Percentiles rank a stretch among this genome's conserved stretches.
These are phyloP conservation scores for Parazoanthus swiftii DNA, from an alignment of 92 coral and sea anemone genomes.

Conservation along the genomic window DNA sequence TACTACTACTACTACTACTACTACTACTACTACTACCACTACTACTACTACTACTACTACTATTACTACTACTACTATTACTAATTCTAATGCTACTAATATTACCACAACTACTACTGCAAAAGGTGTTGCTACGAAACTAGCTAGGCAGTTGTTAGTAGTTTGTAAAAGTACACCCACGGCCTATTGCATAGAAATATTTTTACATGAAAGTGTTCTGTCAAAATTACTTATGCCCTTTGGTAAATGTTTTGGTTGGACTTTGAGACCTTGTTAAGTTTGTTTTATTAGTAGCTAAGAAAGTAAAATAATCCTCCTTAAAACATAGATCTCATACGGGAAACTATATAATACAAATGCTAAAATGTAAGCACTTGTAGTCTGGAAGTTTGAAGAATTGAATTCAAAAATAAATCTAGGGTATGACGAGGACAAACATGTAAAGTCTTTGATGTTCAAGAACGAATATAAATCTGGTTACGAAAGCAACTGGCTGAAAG, in stretches of 20 bases:
- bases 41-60: too few species aligned
- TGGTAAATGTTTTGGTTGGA: too few species aligned
- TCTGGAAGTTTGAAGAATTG: neutral
- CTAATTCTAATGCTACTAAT: too few species aligned
- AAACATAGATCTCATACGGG: neutral
- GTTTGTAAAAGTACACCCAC: neutral
- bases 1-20: too few species aligned
- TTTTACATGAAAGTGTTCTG: neutral
- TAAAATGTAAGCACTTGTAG: neutral
- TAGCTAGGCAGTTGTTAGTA: neutral
- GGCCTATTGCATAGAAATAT: too few species aligned
- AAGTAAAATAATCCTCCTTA: neutral
- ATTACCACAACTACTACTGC: too few species aligned
- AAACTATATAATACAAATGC: too few species aligned
- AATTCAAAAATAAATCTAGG: neutral
- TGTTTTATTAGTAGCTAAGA: neutral
- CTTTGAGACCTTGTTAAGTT: too few species aligned
- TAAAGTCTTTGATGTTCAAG: neutral
- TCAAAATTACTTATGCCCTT: neutral
- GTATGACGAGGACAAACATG: neutral
- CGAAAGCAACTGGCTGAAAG: neutral
- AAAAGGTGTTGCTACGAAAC: neutral
- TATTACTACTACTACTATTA: too few species aligned
- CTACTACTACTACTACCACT: too few species aligned
- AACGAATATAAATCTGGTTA: too few species aligned